A percentile compares a stretch with the other conserved stretches of the same genome.
Conservation (phyloP, 2,888 invertebrate species). For the Dinocampus coccinellae region DNA sequence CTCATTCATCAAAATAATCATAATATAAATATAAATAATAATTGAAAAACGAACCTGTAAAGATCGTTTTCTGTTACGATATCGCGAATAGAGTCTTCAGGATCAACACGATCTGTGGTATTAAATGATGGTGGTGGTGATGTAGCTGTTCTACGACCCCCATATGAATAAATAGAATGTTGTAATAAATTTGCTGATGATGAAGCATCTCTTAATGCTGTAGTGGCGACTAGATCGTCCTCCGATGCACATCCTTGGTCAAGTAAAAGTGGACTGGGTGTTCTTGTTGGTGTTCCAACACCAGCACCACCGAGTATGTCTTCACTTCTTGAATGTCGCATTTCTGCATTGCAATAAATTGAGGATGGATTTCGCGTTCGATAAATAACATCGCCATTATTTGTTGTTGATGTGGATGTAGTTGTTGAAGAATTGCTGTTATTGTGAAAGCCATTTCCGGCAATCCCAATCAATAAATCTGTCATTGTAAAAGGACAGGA, state of each 20-base stretch:
- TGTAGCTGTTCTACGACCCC: conserved; percentile 42
- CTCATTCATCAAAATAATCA: neutral
- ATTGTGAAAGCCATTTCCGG: conserved; percentile 47
- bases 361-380: conserved; percentile 41
- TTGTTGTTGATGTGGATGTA: conserved; percentile 27
- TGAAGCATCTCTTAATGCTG: conserved; percentile 53
- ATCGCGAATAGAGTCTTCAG: conserved; percentile 76
- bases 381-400: conserved; percentile 47
- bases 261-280: conserved; percentile 56
- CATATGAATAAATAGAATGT: conserved; percentile 35
- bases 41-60: conserved; percentile 70
- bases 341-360: conserved; percentile 60
- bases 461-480: conserved; percentile 54
- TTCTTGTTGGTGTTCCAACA: conserved; percentile 48
- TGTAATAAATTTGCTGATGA: conserved; percentile 17
- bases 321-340: conserved; percentile 66
- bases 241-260: conserved; percentile 58
- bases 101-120: conserved; percentile 72
- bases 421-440: conserved; percentile 33
- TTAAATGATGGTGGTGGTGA: conserved; percentile 52
- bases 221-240: conserved; percentile 64
- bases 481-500: conserved; percentile 46
- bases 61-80: conserved; percentile 76
- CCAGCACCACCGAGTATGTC: conserved; percentile 59
- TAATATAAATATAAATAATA: neutral